A percentile compares a stretch with the other conserved stretches of the same genome.
These are phyloP conservation scores for Engraulis encrasicolus DNA, from an alignment of 2,113 vertebrate genomes.

Conservation along the genomic window DNA sequence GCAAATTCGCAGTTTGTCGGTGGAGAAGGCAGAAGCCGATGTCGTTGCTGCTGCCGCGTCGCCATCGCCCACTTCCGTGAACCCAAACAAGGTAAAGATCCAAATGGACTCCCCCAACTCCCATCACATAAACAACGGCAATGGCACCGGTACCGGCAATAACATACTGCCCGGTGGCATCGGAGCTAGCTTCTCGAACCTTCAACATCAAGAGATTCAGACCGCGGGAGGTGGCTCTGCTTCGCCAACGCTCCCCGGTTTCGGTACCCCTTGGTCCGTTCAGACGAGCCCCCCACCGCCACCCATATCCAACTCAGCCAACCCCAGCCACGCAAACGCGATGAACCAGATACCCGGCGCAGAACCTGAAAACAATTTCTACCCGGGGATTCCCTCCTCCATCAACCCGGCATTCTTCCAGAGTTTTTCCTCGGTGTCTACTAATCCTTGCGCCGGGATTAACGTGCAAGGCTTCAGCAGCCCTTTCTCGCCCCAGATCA, in stretches of 20 bases:
- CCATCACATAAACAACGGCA: conserved; percentile 80
- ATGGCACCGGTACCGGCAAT: conserved; percentile 66
- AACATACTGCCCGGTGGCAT: conserved; percentile 81
- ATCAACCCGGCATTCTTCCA: conserved; percentile 95
- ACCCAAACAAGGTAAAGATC: conserved; percentile 64
- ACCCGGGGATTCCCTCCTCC: conserved; percentile 89
- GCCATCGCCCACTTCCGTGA: conserved; percentile 73
- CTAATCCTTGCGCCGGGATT: conserved; percentile 86
- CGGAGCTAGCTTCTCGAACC: conserved; percentile 83
- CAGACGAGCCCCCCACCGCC: conserved; percentile 89
- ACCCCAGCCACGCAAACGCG: conserved; percentile 66
- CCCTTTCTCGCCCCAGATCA: conserved; percentile 90
- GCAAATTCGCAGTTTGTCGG: conserved; percentile 53
- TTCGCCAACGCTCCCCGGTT: conserved; percentile 86
- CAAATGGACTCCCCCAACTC: conserved; percentile 82
- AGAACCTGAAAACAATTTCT: conserved; percentile 89
- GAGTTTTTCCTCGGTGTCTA: conserved; percentile 87
- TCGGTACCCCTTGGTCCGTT: conserved; percentile 94
- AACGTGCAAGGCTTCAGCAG: conserved; percentile 83
- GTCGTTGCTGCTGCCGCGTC: conserved; percentile 68
- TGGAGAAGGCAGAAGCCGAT: conserved; percentile 72
- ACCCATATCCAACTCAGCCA: conserved; percentile 66
- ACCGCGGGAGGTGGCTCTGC: conserved; percentile 77
- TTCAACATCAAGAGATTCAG: conserved; percentile 85
- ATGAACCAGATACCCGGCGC: conserved; percentile 82